phyloP scores from a whole-genome alignment of 2,888 invertebrate genomes.

The Trichopoda pennipes region DNA sequence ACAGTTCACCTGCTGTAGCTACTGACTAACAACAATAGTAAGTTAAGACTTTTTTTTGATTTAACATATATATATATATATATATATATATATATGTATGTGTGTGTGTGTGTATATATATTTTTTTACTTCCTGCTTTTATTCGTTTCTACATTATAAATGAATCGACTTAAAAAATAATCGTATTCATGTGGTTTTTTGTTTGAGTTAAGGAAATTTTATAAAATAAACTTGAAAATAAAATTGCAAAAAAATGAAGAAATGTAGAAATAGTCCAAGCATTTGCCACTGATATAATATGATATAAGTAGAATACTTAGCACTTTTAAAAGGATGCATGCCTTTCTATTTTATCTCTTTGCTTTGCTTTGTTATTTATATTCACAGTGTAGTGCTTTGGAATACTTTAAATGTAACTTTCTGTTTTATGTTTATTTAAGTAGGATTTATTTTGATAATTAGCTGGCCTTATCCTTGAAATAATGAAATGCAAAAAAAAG shows the following conservation, averaged over 20 bases:
- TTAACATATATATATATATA: no score
- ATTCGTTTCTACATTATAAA: constrained; percentile 13
- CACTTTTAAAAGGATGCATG: constrained; percentile 34
- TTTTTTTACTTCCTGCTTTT: neutral
- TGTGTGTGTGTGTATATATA: neutral
- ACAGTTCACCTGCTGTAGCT: constrained; percentile 46
- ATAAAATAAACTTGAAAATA: constrained; percentile 44
- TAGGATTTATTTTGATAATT: constrained; percentile 25
- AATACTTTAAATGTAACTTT: constrained; percentile 34
- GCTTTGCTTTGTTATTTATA: constrained; percentile 15
- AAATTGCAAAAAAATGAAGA: neutral
- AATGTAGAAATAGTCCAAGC: constrained; percentile 9
- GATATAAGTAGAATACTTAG: constrained; percentile 31
- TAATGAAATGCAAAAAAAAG: constrained; percentile 2
- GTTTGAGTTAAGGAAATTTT: constrained; percentile 51
- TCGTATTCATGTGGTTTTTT: constrained; percentile 62
- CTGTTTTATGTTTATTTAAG: constrained; percentile 19
- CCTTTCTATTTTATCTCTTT: constrained; percentile 17
- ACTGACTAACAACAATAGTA: constrained; percentile 18
- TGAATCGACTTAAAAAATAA: constrained; percentile 6
- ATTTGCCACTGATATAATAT: constrained; percentile 17
- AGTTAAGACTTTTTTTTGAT: no score
- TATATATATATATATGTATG: no score
- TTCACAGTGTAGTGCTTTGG: constrained; percentile 19
- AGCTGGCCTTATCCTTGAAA: constrained; percentile 67